A percentile compares a stretch with the other conserved stretches of the same genome.
Evolutionary conservation across 1,140 invertebrate species (phyloP).

Genomic region (Pseudomyrmex gracilis): DNA sequence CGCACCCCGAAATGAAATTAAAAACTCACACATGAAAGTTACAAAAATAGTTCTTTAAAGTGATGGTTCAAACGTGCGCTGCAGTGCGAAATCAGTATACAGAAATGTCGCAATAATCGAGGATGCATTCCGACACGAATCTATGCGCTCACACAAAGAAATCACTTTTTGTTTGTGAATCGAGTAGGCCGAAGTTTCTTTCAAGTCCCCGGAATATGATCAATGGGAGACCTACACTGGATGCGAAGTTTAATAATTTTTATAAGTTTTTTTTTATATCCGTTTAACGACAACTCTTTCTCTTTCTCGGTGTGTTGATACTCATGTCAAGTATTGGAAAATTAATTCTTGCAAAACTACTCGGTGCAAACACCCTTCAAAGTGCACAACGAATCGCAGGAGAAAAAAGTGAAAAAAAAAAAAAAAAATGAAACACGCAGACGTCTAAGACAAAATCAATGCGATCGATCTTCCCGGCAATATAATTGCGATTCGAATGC

Average conservation of each 20-base stretch:
- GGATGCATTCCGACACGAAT: not conserved
- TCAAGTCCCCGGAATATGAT: not conserved
- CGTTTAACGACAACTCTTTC: no score
- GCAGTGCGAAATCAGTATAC: not conserved
- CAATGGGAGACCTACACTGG: no score
- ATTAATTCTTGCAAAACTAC: no score
- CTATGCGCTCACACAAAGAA: not conserved
- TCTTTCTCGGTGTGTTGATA: no score
- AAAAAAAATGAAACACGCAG: not conserved
- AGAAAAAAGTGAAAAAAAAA: no score
- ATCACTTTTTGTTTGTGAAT: not conserved
- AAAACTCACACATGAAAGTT: not conserved
- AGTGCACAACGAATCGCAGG: no score
- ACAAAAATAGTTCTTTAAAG: conserved; percentile 15
- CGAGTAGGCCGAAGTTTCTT: conserved; percentile 40
- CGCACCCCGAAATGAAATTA: no score
- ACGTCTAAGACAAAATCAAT: not conserved
- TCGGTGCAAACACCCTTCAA: no score
- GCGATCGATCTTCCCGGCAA: not conserved
- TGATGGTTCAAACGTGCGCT: not conserved
- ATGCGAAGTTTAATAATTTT: no score
- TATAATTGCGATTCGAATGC: conserved; percentile 17
- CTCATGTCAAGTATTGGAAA: no score
- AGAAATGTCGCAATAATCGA: not conserved
- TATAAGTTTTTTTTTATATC: no score